Evolutionary conservation across 2,113 vertebrate species (phyloP), one percentile per base, ranked within the genome.

Genomic region (Prinia subflava): DNA sequence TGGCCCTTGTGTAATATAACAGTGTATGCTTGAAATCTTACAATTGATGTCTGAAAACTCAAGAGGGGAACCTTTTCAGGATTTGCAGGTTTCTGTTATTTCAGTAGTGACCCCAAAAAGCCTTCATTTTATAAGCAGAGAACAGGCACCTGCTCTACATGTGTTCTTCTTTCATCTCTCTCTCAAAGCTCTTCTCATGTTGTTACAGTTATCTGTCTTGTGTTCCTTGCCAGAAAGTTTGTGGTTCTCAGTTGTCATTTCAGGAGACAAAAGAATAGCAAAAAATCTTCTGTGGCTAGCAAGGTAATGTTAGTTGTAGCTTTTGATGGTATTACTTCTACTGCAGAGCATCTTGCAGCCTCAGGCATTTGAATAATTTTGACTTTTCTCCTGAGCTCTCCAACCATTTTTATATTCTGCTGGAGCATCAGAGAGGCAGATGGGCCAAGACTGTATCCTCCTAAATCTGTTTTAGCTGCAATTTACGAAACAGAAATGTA

Each of bases 161-260:
- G 73, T 93, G 87, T 83, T 94, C 60, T 80, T 80, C 70, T 92
- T 85, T 94, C 50, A 68, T 81, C 39, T 75, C 42, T 53, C n/a
- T 81, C 92, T 56, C 31, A 60, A 79, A 88, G 44, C 47, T 94
- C 77, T 87, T 74, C 71, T 59, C 30, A 30, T 77, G 37, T 81
- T 94, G 50, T 90, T 87, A 46, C 23, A 49, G 41, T 69, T 93
- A 64, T 1, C 74, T 22, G 0, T 71, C 69, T 91, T 89, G 44
- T 71, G 67, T 57, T 93, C 20, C 23, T 64, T 76, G 81, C 75
- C 75, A 82, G 85, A 87, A 78, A 50, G 46, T 74, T 90, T 77
- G 47, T 85, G 53, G 47, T 78, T 91, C 78, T 91, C 65, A 27
- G 65, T 64, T 90, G 68, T 79, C 35, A 20, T 87, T 82, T 86